Conservation (phyloP, 2,888 invertebrate species). For the Nemotelus nigrinus region DNA sequence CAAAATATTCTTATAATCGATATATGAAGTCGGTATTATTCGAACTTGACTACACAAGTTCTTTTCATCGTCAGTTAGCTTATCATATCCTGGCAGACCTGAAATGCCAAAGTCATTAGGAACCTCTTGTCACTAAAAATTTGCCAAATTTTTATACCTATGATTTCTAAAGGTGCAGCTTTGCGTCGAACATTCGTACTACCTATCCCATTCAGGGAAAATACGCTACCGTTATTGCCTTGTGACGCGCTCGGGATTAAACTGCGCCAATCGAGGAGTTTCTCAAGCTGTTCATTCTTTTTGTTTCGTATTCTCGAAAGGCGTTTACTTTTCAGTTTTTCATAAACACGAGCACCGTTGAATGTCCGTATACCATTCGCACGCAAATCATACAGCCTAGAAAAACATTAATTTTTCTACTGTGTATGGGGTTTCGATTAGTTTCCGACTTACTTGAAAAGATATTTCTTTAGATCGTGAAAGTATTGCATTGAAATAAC, state of each 20-base stretch:
- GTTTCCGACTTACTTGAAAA: constrained; percentile 64
- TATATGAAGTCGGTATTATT: constrained; percentile 79
- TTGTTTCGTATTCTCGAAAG: constrained; percentile 57
- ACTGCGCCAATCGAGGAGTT: constrained; percentile 55
- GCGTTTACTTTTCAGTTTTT: constrained; percentile 70
- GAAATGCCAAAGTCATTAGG: constrained; percentile 63
- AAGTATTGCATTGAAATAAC: constrained; percentile 80
- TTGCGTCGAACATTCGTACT: constrained; percentile 57
- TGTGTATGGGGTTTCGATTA: neutral
- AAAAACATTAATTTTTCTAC: constrained; percentile 28
- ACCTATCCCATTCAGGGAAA: neutral
- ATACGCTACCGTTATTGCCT: neutral
- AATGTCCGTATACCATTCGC: constrained; percentile 76
- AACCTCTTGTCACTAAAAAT: constrained; percentile 53
- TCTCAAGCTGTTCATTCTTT: constrained; percentile 47
- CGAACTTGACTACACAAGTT: constrained; percentile 80
- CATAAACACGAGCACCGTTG: constrained; percentile 72
- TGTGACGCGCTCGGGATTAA: constrained; percentile 14
- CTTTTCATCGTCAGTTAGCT: constrained; percentile 76
- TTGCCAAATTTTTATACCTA: constrained; percentile 52
- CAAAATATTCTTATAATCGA: constrained; percentile 80
- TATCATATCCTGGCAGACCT: constrained; percentile 82
- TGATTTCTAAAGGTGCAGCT: constrained; percentile 62
- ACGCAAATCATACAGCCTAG: constrained; percentile 72
- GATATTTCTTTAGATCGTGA: constrained; percentile 73